Base-by-base conservation (phyloP, 2,888 invertebrate genomes). In the Schizaphis graminum region DNA sequence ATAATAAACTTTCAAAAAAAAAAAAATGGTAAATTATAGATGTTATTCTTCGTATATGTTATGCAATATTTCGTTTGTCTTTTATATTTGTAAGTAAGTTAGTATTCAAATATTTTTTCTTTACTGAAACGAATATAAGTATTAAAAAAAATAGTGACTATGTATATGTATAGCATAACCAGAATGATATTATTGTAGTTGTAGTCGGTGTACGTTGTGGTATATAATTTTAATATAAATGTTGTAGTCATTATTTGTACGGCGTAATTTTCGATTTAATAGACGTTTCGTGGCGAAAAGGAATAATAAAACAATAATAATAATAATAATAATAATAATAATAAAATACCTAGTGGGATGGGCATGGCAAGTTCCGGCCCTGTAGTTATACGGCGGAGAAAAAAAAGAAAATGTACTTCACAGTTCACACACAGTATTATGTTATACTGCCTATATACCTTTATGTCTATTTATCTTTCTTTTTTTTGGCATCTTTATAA, bases 251-350 rank as follows among this genome's bases (percentile, higher is more conserved):
- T 94, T 94, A 94, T 94, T 94, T 94, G 89, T 94, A 90, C 93
- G 49, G 93, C 93, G 93, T 94, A 94, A 94, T 94, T 94, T 94
- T 94, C 93, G 93, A 94, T 94, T 94, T 94, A 90, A 94, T 90
- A 90, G 93, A 90, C 93, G 93, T 93, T 93, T 89, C 93, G 93
- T 86, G 93, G 93, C 57, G 89, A 90, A 90, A 90, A 94, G 84
- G 90, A 94, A 90, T 90, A 94, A 94, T 94, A 94, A 94, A 90
- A 93, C 87, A 92, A 92, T 49, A 61, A 92, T 87, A 92, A 91
- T 56, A 89, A 89, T 21, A 61, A 56, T 57, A 89, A 89, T 57
- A 89, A 92, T 67, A 92, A 92, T 89, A 93, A 93, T 92, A 92
- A 92, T 86, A 94, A 90, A 90, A 94, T 94, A 86, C 90, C 93